Conservation (phyloP, 2,797 vertebrate species). For the Naso thynnoides region DNA sequence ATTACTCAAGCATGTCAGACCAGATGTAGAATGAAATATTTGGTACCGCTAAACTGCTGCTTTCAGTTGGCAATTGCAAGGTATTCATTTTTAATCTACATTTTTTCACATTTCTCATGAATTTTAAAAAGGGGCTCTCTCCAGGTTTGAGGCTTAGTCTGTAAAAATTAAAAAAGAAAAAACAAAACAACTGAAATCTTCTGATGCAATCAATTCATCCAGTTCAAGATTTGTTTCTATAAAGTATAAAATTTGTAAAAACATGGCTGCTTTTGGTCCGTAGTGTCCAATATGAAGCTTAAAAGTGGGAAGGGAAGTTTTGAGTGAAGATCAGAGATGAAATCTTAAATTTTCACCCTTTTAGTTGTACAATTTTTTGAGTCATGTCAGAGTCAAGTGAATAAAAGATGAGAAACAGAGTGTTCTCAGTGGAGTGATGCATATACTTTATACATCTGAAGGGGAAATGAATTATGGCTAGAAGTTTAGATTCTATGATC, state of each 20-base stretch:
- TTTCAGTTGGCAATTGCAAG: constrained; percentile 26
- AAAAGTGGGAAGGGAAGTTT: neutral
- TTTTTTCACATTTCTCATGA: neutral
- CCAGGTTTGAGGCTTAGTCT: neutral
- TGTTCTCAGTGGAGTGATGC: no score
- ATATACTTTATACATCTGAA: no score
- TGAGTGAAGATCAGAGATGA: neutral
- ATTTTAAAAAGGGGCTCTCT: neutral
- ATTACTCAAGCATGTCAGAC: constrained; percentile 39
- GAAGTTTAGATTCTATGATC: no score
- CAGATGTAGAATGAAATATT: constrained; percentile 48
- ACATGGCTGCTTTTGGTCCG: neutral
- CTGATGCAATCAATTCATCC: neutral
- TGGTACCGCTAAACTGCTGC: constrained; percentile 25
- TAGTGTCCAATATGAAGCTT: neutral
- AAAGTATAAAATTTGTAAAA: no score
- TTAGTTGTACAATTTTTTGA: no score
- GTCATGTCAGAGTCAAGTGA: no score
- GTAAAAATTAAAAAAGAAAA: no score
- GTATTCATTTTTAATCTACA: constrained; percentile 45
- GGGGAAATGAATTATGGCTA: no score
- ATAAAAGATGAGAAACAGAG: no score
- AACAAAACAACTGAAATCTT: constrained; percentile 1
- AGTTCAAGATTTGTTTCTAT: neutral
- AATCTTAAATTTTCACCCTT: no score